A percentile compares a stretch with the other conserved stretches of the same genome.
phyloP scores from a whole-genome alignment of 2,113 vertebrate species.

The Syngnathus scovelli region DNA sequence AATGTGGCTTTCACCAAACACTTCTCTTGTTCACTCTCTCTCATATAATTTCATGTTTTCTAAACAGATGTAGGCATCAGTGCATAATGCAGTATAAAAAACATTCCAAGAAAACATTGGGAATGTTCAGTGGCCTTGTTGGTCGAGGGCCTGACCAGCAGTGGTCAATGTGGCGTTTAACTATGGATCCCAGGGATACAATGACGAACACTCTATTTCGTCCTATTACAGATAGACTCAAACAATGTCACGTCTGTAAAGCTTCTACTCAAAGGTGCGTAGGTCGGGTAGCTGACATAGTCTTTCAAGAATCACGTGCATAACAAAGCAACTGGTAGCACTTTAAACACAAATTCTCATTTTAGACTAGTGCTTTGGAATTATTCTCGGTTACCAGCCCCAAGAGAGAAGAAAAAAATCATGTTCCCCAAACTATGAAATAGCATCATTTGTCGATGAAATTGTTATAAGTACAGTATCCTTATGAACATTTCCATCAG shows the following conservation, averaged over 20 bases:
- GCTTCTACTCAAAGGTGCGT: conserved; percentile 13
- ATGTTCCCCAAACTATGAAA: too few species aligned
- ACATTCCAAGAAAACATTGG: conserved; percentile 25
- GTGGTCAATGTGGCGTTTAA: conserved; percentile 53
- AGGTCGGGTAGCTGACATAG: neutral
- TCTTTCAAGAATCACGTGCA: too few species aligned
- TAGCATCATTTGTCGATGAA: too few species aligned
- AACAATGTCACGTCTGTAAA: conserved; percentile 23
- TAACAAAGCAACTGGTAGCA: too few species aligned
- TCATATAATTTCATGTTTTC: conserved; percentile 39
- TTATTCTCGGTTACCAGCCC: too few species aligned
- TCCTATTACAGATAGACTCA: conserved; percentile 26
- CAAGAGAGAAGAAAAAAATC: too few species aligned
- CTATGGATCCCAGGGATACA: conserved; percentile 41
- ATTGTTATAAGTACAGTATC: too few species aligned
- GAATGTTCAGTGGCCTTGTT: conserved; percentile 45
- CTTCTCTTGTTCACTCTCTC: conserved; percentile 34
- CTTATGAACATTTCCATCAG: too few species aligned
- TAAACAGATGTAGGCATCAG: conserved; percentile 38
- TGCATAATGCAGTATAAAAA: conserved; percentile 32
- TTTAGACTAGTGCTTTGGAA: too few species aligned
- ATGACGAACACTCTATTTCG: conserved; percentile 39
- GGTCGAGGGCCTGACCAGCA: conserved; percentile 47
- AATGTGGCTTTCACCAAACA: conserved; percentile 5
- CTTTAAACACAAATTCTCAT: too few species aligned